phyloP scores from a whole-genome alignment of 2,113 vertebrate genomes.

The Triplophysa tibetana region DNA sequence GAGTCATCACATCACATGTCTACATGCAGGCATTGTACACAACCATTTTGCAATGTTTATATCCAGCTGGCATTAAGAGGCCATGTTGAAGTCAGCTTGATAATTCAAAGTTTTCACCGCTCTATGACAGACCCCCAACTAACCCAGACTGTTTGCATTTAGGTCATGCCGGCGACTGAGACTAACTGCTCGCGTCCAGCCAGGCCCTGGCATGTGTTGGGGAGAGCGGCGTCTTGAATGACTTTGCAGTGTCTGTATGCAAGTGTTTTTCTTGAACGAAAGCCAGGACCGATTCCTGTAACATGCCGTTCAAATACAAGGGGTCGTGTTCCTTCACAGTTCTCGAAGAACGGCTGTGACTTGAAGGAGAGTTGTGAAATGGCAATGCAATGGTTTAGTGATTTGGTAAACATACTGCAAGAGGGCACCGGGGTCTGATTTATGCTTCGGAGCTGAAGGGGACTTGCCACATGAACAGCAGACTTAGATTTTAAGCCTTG shows the following conservation, averaged over 20 bases:
- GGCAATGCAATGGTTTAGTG: conserved; percentile 34
- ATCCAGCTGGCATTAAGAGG: conserved; percentile 32
- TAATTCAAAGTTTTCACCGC: conserved; percentile 8
- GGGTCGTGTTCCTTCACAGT: conserved; percentile 46
- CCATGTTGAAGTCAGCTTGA: conserved; percentile 29
- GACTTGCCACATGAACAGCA: conserved; percentile 17
- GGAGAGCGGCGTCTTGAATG: conserved; percentile 20
- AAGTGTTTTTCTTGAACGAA: conserved; percentile 21
- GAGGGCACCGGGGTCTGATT: conserved; percentile 18
- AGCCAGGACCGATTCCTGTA: conserved; percentile 53
- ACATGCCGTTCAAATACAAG: conserved; percentile 47
- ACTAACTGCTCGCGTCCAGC: conserved; percentile 5
- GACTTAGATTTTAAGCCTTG: conserved; percentile 6
- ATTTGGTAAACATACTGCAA: conserved; percentile 57
- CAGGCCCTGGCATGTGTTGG: conserved; percentile 12
- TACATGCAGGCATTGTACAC: conserved; percentile 2
- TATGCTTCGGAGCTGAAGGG: conserved; percentile 16
- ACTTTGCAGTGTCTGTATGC: not conserved
- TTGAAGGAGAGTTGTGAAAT: conserved; percentile 67
- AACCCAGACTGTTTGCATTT: conserved; percentile 10
- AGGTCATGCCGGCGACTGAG: not conserved
- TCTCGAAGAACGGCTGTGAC: conserved; percentile 47
- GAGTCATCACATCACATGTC: conserved; percentile 5
- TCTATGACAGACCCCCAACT: not conserved
- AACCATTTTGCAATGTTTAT: conserved; percentile 43